These are phyloP conservation scores for Eueremaeus valkanovi DNA, from an alignment of 2,888 invertebrate genomes.

Conservation along the genomic window DNA sequence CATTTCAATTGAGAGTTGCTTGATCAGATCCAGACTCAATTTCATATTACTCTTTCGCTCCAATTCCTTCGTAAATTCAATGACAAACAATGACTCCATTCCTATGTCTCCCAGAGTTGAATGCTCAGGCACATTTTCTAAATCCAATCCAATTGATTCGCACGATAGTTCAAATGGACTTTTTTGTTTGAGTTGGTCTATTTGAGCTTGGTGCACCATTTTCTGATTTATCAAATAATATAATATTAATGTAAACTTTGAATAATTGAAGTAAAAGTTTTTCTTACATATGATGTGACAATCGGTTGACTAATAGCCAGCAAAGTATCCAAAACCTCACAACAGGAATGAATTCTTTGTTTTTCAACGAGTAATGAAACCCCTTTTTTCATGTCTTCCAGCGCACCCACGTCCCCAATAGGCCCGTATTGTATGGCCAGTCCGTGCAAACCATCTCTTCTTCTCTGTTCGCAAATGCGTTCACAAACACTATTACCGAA, in stretches of 20 bases:
- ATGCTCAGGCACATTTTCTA: neutral
- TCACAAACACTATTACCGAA: slow-evolving; percentile 93
- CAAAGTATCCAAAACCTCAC: neutral
- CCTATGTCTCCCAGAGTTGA: neutral
- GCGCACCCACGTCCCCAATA: slow-evolving; percentile 91
- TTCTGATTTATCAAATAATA: neutral
- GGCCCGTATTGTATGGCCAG: slow-evolving; percentile 98
- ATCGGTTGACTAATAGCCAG: neutral
- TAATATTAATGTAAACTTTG: neutral
- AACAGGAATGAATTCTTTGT: neutral
- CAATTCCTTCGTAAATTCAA: neutral
- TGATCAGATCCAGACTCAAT: neutral
- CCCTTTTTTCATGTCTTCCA: slow-evolving; percentile 52
- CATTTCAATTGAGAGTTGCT: neutral
- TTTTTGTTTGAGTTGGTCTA: neutral
- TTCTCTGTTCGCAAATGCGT: slow-evolving; percentile 80
- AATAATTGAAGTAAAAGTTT: neutral
- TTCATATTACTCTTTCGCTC: neutral
- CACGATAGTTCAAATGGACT: neutral
- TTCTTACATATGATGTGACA: neutral
- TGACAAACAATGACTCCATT: neutral
- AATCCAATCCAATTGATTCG: neutral
- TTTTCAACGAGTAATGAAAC: neutral
- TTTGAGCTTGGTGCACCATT: neutral
- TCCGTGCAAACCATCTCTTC: slow-evolving; percentile 74